Evolutionary conservation across 2,113 vertebrate species (phyloP).

Genomic region (Collichthys lucidus): DNA sequence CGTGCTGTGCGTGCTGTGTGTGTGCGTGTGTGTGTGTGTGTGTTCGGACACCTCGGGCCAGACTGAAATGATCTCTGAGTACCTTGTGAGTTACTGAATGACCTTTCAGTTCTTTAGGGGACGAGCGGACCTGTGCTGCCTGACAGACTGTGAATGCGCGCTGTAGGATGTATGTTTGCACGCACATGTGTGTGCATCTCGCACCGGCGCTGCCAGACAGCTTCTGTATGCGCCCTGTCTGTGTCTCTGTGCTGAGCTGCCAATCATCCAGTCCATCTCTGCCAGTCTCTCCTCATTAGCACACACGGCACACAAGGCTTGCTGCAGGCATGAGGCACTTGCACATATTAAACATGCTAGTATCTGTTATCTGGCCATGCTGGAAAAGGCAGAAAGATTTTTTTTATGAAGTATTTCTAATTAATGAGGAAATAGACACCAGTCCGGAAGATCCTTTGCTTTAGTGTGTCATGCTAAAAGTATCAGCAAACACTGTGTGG

Average conservation of each 20-base stretch:
- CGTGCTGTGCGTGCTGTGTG: conserved; percentile 19
- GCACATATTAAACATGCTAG: conserved; percentile 35
- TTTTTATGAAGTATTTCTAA: not conserved
- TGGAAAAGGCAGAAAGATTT: conserved; percentile 39
- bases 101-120: conserved; percentile 54
- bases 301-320: conserved; percentile 15
- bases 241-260: conserved; percentile 64
- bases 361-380: conserved; percentile 44
- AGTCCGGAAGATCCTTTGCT: not conserved
- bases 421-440: not conserved
- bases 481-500: not conserved
- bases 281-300: conserved; percentile 35
- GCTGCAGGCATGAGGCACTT: conserved; percentile 47
- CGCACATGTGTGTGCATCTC: conserved; percentile 50
- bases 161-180: conserved; percentile 58
- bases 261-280: conserved; percentile 60
- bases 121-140: conserved; percentile 47
- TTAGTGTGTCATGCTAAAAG: not conserved
- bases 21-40: not conserved
- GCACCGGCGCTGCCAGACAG: conserved; percentile 38
- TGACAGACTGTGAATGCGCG: conserved; percentile 55
- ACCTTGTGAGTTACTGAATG: conserved; percentile 47
- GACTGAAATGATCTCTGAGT: conserved; percentile 47
- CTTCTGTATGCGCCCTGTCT: conserved; percentile 54
- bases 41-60: conserved; percentile 34